Conservation (phyloP, 2,113 vertebrate genomes). For the Corydoras maculifer region DNA sequence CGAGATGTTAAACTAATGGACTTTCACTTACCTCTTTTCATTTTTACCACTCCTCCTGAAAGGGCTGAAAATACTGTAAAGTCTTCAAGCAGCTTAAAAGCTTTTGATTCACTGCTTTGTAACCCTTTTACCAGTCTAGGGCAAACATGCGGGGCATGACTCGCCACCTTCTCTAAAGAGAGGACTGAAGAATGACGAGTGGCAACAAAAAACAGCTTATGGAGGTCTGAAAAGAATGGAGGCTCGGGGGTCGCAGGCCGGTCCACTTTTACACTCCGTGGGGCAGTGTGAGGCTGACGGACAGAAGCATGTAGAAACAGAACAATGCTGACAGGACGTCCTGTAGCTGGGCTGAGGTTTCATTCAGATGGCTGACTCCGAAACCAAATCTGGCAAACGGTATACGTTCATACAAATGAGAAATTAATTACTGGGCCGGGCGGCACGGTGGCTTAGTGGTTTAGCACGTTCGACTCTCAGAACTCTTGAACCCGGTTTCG, state of each 20-base stretch:
- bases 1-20: too few relatives aligned
- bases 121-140: conserved; percentile 27
- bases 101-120: conserved; percentile 49
- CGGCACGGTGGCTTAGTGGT: too few relatives aligned
- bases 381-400: conserved; percentile 40
- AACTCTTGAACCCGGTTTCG: too few relatives aligned
- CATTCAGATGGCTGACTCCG: conserved; percentile 46
- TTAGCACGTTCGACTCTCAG: too few relatives aligned
- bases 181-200: conserved; percentile 48
- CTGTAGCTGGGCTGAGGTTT: conserved; percentile 57
- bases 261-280: conserved; percentile 48
- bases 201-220: conserved; percentile 47
- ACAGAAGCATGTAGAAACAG: conserved; percentile 50
- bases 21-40: neutral
- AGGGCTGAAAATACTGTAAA: conserved; percentile 6
- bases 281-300: conserved; percentile 60
- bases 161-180: conserved; percentile 43
- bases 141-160: conserved; percentile 36
- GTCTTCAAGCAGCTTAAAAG: conserved; percentile 29
- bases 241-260: conserved; percentile 51
- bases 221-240: conserved; percentile 45
- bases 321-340: conserved; percentile 59
- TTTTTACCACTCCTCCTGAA: neutral
- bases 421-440: too few relatives aligned
- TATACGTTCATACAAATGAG: too few relatives aligned